These are phyloP conservation scores for Ctenomys sociabilis DNA, from an alignment of 2,113 vertebrate species.

Conservation along the genomic window DNA sequence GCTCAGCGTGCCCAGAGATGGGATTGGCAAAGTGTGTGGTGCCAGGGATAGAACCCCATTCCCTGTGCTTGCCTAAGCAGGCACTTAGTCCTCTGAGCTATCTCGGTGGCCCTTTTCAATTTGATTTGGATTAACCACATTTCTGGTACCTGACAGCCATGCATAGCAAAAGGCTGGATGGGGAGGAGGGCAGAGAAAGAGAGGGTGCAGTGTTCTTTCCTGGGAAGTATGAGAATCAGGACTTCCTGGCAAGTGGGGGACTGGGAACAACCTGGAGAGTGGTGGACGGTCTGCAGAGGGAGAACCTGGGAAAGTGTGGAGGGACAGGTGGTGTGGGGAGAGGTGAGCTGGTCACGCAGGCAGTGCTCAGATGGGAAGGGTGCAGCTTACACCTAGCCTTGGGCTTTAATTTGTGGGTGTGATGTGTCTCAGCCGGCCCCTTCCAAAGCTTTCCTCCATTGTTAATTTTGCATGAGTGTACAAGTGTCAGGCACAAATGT, in stretches of 20 bases:
- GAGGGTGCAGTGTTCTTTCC: neutral
- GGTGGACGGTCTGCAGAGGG: neutral
- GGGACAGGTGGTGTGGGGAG: neutral
- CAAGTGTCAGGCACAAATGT: neutral
- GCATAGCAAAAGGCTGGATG: no score
- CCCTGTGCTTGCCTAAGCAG: no score
- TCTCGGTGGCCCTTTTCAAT: no score
- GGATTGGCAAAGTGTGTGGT: no score
- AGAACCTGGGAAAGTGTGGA: neutral
- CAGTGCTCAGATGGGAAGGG: neutral
- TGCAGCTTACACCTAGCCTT: neutral
- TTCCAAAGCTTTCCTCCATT: neutral
- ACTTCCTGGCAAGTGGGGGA: neutral
- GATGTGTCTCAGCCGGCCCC: no score
- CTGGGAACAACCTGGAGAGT: neutral
- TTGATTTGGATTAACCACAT: neutral
- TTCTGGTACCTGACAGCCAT: neutral
- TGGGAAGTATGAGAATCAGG: neutral
- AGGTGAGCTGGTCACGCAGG: neutral
- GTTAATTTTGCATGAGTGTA: neutral
- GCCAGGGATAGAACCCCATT: no score
- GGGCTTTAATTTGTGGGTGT: neutral
- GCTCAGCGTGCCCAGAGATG: no score
- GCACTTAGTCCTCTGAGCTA: no score
- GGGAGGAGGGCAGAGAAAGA: neutral